Percentiles rank a stretch among this genome's conserved stretches.
Evolutionary conservation across 2,888 invertebrate genomes (phyloP).

Genomic region (Perizoma affinitatum): DNA sequence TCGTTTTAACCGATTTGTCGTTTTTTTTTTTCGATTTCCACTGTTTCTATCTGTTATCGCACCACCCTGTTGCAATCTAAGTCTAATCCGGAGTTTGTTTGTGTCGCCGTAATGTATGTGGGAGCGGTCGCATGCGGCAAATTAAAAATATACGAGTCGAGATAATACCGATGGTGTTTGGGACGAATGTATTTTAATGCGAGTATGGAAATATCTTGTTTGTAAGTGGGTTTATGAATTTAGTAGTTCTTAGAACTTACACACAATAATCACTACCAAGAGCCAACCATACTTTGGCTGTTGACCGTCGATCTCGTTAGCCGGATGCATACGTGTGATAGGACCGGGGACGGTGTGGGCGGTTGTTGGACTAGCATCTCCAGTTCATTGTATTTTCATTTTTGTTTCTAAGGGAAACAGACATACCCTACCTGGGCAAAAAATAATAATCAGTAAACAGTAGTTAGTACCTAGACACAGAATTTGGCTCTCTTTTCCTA

Average conservation of each 20-base stretch:
- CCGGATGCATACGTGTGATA: slow-evolving; percentile 66
- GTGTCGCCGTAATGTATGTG: slow-evolving; percentile 77
- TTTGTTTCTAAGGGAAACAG: too few species aligned
- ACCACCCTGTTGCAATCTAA: slow-evolving; percentile 60
- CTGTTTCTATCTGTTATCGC: slow-evolving; percentile 32
- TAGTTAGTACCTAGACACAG: too few species aligned
- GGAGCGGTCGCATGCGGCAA: slow-evolving; percentile 66
- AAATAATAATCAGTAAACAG: too few species aligned
- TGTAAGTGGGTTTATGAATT: too few species aligned
- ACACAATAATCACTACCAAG: too few species aligned
- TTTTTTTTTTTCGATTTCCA: slow-evolving; percentile 15
- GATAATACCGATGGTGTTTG: slow-evolving; percentile 10
- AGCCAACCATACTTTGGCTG: too few species aligned
- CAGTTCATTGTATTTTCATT: slow-evolving; percentile 59
- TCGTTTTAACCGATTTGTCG: slow-evolving; percentile 23
- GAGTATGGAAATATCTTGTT: neutral
- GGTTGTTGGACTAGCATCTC: slow-evolving; percentile 64
- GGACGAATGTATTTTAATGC: slow-evolving; percentile 1
- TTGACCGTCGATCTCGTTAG: too few species aligned
- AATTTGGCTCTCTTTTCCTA: too few species aligned
- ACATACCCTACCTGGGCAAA: too few species aligned
- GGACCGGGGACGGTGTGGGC: slow-evolving; percentile 69
- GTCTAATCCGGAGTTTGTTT: slow-evolving; percentile 74
- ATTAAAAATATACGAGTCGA: slow-evolving; percentile 58
- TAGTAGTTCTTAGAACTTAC: too few species aligned